Base-by-base conservation (phyloP, 2,888 invertebrate genomes). In the Orthosia gracilis region DNA sequence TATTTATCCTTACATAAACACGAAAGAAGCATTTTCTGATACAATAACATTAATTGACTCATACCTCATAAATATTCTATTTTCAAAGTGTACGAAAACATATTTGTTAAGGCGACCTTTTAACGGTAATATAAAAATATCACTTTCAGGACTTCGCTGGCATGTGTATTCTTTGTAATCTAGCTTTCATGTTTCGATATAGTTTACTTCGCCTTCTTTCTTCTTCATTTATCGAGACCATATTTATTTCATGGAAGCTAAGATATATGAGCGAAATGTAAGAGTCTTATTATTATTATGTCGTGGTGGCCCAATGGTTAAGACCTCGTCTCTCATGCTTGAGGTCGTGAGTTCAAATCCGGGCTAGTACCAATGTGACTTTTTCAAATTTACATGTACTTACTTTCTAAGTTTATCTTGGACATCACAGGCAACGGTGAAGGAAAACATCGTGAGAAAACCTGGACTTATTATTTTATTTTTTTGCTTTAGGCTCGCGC, bases 1-100 rank as follows among this genome's bases (percentile, higher is more conserved):
- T 91, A 91, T 91, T 91, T 90, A 91, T 89, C 85, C 88, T 84
- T 85, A 88, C 78, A 84, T 80, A 87, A 87, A 90, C 88, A 89
- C 83, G 88, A 87, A 89, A 89, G 83, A 88, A 88, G 82, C 87
- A 89, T 90, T 90, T 87, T 85, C 87, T 85, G 79, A 77, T 85
- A 85, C 80, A 86, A 86, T 88, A 89, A 85, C 75, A 89, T 84
- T 87, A 89, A 88, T 87, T 87, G 86, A 84, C 87, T 87, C 79
- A 72, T 75, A 69, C 75, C 79, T 76, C 76, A 66, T 76, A 79
- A 80, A 84, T 79, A 81, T 82, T 85, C 52, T 52, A 72, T 72
- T 78, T 85, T 67, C 15, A 47, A 77, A 64, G 63, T 71, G 52
- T 72, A 71, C n/a, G 58, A 61, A 73, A 79, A 67, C 68, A 76